These are phyloP conservation scores for Stercorarius parasiticus DNA, from an alignment of 2,113 vertebrate species.

Conservation along the genomic window DNA sequence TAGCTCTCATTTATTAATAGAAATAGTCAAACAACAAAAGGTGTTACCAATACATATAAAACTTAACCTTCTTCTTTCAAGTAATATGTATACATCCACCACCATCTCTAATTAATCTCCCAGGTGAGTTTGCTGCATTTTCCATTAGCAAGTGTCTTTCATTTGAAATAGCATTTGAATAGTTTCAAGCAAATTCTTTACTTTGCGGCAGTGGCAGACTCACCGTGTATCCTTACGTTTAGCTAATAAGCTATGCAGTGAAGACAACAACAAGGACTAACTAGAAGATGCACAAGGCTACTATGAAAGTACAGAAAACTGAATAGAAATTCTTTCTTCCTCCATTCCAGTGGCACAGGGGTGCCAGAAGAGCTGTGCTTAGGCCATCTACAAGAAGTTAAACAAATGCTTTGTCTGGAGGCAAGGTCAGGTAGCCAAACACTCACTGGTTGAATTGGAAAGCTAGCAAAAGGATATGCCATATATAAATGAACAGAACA, in stretches of 20 bases:
- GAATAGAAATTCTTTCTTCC: not conserved
- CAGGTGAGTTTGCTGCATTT: not conserved
- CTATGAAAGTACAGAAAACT: fast-evolving
- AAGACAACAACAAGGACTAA: not conserved
- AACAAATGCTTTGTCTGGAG: not conserved
- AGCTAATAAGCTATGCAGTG: not conserved
- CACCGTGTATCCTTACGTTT: not conserved
- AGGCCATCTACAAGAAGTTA: not conserved
- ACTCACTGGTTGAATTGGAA: not conserved
- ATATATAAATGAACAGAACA: not conserved
- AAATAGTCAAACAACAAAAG: not conserved
- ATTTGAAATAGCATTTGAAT: not conserved
- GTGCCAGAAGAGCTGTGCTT: not conserved
- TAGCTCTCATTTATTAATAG: not conserved
- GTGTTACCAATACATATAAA: not conserved
- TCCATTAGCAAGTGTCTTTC: not conserved
- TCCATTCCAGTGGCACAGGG: not conserved
- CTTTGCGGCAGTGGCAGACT: fast-evolving
- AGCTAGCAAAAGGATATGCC: not conserved
- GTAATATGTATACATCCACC: fast-evolving
- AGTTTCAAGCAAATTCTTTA: not conserved
- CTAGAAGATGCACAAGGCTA: not conserved
- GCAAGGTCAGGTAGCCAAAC: not conserved
- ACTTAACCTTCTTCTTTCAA: not conserved
- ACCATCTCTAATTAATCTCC: not conserved